These are phyloP conservation scores for Pomatorhinus ruficollis DNA, from an alignment of 2,113 vertebrate genomes.

Conservation along the genomic window DNA sequence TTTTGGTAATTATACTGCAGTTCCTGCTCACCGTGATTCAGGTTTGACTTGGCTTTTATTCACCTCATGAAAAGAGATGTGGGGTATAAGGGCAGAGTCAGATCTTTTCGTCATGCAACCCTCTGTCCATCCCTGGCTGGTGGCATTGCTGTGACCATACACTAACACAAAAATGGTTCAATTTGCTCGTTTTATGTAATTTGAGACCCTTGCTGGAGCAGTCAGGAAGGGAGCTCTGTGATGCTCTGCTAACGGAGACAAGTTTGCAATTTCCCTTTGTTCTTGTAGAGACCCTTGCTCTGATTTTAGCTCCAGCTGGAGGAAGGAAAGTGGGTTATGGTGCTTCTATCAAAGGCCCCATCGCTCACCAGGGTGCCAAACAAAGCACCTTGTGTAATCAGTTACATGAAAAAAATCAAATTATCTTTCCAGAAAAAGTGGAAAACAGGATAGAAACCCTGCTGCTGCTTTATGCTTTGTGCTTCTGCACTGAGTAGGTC, in stretches of 20 bases:
- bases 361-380: background rate
- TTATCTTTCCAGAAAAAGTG: background rate
- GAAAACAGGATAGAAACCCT: background rate
- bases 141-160: background rate
- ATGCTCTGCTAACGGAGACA: background rate
- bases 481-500: background rate
- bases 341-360: background rate
- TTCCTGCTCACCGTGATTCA: background rate
- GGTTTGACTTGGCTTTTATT: constrained; percentile 27
- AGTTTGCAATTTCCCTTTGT: background rate
- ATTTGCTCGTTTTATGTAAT: background rate
- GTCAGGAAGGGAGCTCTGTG: background rate
- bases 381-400: background rate
- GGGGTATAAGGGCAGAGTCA: background rate
- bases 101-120: background rate
- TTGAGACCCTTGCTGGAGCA: background rate
- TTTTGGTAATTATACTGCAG: background rate
- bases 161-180: background rate
- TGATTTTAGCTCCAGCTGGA: background rate
- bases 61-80: background rate
- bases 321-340: background rate
- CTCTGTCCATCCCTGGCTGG: background rate
- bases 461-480: background rate
- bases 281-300: background rate
- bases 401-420: background rate